Evolutionary conservation across 2,888 invertebrate genomes (phyloP).

Genomic region (Drosophila acutilabella): DNA sequence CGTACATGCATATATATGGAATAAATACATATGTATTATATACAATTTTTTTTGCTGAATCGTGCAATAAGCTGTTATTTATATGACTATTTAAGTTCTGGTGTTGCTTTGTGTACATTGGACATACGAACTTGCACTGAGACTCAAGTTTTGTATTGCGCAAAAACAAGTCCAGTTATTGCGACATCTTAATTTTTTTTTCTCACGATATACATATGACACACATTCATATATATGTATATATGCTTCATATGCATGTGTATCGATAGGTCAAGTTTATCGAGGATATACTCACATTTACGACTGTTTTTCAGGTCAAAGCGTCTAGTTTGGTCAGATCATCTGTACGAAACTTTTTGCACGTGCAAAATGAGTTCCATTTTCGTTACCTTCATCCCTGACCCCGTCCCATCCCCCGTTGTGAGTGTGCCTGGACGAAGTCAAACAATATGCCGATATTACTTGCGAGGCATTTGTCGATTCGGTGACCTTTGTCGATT

Average conservation of each 20-base stretch:
- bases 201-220: constrained; percentile 24
- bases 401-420: constrained; percentile 43
- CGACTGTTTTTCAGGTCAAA: constrained; percentile 48
- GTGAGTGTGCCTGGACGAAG: constrained; percentile 63
- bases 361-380: constrained; percentile 77
- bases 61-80: not conserved
- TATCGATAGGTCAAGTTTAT: constrained; percentile 53
- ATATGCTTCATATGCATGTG: constrained; percentile 6
- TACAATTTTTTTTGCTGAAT: not conserved
- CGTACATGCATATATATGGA: constrained; percentile 7
- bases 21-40: constrained; percentile 7
- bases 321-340: constrained; percentile 54
- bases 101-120: not conserved
- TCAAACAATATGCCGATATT: constrained; percentile 82
- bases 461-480: constrained; percentile 82
- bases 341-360: constrained; percentile 55
- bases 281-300: constrained; percentile 51
- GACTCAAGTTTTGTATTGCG: constrained; percentile 33
- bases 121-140: constrained; percentile 3
- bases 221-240: not conserved
- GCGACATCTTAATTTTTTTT: constrained; percentile 58
- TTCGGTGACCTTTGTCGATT: constrained; percentile 84
- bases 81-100: constrained; percentile 5
- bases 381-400: constrained; percentile 47
- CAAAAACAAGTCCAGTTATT: constrained; percentile 53